phyloP scores from a whole-genome alignment of 2,797 vertebrate species.

The Discoglossus pictus region DNA sequence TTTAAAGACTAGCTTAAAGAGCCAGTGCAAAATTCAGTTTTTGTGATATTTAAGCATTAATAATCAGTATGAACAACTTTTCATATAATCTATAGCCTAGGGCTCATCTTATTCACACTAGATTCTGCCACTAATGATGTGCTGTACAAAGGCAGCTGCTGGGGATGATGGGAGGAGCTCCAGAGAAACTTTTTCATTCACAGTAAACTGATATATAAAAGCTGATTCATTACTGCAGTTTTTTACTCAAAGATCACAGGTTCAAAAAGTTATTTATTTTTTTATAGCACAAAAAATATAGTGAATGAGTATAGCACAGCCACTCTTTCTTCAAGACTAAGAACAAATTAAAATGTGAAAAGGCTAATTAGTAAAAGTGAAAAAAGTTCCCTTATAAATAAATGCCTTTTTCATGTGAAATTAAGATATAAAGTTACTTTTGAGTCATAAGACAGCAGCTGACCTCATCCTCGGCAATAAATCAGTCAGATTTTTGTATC shows the following conservation, averaged over 20 bases:
- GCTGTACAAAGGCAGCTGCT: no score
- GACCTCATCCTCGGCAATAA: constrained; percentile 55
- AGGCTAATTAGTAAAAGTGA: constrained; percentile 50
- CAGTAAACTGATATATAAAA: no score
- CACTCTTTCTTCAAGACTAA: neutral
- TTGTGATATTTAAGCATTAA: no score
- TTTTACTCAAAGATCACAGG: neutral
- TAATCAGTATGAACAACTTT: no score
- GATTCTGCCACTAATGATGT: no score
- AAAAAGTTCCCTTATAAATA: constrained; percentile 12
- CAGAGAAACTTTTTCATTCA: no score
- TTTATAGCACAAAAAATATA: neutral
- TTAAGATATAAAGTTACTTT: constrained; percentile 49
- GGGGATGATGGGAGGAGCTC: no score
- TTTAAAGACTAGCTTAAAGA: no score
- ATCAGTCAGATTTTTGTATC: constrained; percentile 55
- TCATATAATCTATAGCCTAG: no score
- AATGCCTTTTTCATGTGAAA: constrained; percentile 43
- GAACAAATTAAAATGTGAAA: constrained; percentile 29
- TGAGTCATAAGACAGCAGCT: constrained; percentile 53
- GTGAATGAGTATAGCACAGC: neutral
- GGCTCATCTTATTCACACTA: no score
- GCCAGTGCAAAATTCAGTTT: no score
- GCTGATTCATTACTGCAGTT: neutral
- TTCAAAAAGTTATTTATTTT: neutral